Conservation (phyloP, 2,113 vertebrate species). For the Romanogobio albipinnatus region DNA sequence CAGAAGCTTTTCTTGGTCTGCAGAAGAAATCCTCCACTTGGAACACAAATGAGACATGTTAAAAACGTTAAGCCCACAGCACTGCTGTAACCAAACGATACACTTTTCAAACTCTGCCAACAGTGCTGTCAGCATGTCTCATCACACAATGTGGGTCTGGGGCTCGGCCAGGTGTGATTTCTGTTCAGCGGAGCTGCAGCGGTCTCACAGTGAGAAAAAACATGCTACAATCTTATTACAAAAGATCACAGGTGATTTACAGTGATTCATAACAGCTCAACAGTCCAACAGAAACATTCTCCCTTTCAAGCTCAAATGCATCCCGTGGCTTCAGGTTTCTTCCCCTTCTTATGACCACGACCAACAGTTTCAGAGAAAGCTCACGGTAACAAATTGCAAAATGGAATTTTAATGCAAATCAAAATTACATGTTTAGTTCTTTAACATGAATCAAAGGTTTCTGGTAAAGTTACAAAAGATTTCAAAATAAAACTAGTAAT, state of each 20-base stretch:
- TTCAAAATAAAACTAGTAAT: neutral
- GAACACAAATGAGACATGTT: neutral
- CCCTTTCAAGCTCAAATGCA: neutral
- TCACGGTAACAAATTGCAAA: neutral
- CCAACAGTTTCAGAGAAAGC: slow-evolving; percentile 1
- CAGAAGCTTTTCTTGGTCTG: slow-evolving; percentile 1
- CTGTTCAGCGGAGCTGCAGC: neutral
- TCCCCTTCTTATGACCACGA: neutral
- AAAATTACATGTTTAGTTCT: neutral
- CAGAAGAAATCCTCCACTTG: slow-evolving; percentile 7
- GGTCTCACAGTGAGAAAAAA: neutral
- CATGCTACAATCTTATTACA: slow-evolving; percentile 27
- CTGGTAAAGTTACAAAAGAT: neutral
- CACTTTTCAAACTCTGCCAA: slow-evolving; percentile 18
- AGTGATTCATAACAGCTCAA: neutral
- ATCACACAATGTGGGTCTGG: slow-evolving; percentile 32
- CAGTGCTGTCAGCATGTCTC: slow-evolving; percentile 30
- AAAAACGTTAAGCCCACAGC: slow-evolving; percentile 12
- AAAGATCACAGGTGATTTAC: slow-evolving; percentile 33
- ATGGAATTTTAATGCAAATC: neutral
- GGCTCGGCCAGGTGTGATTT: slow-evolving; percentile 33
- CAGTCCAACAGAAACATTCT: slow-evolving; percentile 20
- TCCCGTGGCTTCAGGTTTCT: neutral
- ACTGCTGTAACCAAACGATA: slow-evolving; percentile 30
- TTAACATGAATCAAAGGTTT: neutral